Conservation (phyloP, 2,113 vertebrate species). For the Irena cyanogastra region DNA sequence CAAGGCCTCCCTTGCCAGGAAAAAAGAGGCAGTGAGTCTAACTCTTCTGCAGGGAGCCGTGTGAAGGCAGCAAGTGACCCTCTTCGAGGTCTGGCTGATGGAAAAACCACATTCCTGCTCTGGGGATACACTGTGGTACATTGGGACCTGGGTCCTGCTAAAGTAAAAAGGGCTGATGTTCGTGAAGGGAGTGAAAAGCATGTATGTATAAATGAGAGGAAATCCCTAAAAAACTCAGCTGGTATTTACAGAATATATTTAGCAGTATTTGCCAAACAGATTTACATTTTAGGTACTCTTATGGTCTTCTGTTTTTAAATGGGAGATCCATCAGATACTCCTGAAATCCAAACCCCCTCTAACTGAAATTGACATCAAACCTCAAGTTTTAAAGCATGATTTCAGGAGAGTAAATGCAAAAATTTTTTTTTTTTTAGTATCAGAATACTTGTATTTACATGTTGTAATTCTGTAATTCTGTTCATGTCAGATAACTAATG, state of each 20-base stretch:
- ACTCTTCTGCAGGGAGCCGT: fast-evolving
- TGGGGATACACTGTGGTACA: fast-evolving
- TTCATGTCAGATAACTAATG: neutral
- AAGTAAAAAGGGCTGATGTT: neutral
- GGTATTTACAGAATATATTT: neutral
- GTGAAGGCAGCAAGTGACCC: neutral
- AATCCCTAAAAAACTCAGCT: neutral
- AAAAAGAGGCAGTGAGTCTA: neutral
- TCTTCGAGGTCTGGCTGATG: neutral
- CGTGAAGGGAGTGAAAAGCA: neutral
- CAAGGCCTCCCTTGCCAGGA: neutral
- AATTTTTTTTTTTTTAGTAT: neutral
- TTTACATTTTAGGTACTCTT: neutral
- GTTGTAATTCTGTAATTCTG: neutral
- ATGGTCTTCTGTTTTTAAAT: neutral
- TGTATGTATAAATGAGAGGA: neutral
- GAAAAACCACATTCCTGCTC: neutral
- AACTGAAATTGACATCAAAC: neutral
- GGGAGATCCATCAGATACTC: neutral
- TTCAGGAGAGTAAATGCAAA: neutral
- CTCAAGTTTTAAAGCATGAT: neutral
- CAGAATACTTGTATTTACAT: neutral
- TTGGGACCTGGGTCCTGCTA: neutral
- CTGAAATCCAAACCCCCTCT: neutral
- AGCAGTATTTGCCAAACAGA: neutral